Percentiles rank a stretch among this genome's conserved stretches.
Conservation (phyloP, 2,888 invertebrate species). For the Phragmatobia fuliginosa region DNA sequence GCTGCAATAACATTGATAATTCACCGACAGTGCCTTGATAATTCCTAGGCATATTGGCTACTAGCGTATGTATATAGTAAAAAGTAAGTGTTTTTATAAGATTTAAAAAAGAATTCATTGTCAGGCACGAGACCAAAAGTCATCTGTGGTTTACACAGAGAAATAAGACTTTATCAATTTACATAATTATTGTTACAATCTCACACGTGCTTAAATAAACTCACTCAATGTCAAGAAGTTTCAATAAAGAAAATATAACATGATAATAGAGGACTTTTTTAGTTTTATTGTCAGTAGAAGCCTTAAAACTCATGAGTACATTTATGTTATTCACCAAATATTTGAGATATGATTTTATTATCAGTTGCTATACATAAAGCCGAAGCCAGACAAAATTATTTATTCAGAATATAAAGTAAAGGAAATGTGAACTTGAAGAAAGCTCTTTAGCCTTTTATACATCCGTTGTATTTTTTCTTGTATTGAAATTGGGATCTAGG, state of each 20-base stretch:
- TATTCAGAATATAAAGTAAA: slow-evolving; percentile 42
- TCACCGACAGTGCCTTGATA: background rate
- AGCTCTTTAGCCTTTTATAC: slow-evolving; percentile 18
- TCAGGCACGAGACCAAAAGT: too few species aligned
- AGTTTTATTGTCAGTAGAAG: background rate
- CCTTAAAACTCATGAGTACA: background rate
- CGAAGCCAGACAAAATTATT: slow-evolving; percentile 26
- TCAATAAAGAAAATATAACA: background rate
- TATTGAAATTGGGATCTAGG: background rate
- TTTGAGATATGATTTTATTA: slow-evolving; percentile 26
- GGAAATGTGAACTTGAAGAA: slow-evolving; percentile 24
- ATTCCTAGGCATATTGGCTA: background rate
- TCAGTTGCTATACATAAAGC: slow-evolving; percentile 29
- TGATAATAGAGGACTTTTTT: background rate
- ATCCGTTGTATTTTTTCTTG: background rate
- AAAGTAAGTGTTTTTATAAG: too few species aligned
- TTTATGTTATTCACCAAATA: slow-evolving; percentile 14
- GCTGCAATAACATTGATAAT: slow-evolving; percentile 39
- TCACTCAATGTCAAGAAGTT: background rate
- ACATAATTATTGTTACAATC: too few species aligned
- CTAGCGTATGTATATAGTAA: too few species aligned
- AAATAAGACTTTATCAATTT: too few species aligned
- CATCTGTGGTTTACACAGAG: too few species aligned
- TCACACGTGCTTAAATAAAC: background rate
- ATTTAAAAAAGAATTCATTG: background rate